Percentiles rank a stretch among this genome's conserved stretches.
Conservation (phyloP, 1,140 invertebrate genomes). For the Dermatophagoides farinae region DNA sequence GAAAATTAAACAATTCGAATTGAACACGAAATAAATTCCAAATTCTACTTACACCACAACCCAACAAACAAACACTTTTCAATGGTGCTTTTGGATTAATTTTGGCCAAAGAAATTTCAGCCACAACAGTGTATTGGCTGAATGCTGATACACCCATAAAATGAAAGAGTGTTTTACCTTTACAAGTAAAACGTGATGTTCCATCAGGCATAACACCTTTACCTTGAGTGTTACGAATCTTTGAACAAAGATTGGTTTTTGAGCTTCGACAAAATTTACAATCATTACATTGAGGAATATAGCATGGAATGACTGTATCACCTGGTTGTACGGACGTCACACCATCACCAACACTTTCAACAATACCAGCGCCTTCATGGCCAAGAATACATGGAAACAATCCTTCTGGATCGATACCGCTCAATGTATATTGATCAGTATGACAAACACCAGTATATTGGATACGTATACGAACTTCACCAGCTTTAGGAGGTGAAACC, state of each 20-base stretch:
- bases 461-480: conserved; percentile 45
- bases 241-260: conserved; percentile 91
- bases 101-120: conserved; percentile 63
- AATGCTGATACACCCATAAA: conserved; percentile 98
- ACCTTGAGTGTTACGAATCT: conserved; percentile 39
- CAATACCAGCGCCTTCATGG: conserved; percentile 82
- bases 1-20: neutral
- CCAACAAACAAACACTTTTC: conserved; percentile 77
- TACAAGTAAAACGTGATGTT: conserved; percentile 71
- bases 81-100: conserved; percentile 52
- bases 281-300: conserved; percentile 82
- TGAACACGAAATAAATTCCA: conserved; percentile 33
- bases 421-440: conserved; percentile 83
- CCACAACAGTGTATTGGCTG: conserved; percentile 37
- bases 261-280: conserved; percentile 89
- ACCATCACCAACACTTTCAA: conserved; percentile 84
- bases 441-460: conserved; percentile 81
- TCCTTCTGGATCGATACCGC: conserved; percentile 80
- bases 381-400: conserved; percentile 77
- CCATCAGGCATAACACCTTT: conserved; percentile 79
- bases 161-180: conserved; percentile 68
- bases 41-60: conserved; percentile 58
- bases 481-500: conserved; percentile 76
- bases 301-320: conserved; percentile 88
- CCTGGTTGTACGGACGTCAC: conserved; percentile 67